These are phyloP conservation scores for Emydoidea blandingii DNA, from an alignment of 2,797 vertebrate species.

Conservation along the genomic window DNA sequence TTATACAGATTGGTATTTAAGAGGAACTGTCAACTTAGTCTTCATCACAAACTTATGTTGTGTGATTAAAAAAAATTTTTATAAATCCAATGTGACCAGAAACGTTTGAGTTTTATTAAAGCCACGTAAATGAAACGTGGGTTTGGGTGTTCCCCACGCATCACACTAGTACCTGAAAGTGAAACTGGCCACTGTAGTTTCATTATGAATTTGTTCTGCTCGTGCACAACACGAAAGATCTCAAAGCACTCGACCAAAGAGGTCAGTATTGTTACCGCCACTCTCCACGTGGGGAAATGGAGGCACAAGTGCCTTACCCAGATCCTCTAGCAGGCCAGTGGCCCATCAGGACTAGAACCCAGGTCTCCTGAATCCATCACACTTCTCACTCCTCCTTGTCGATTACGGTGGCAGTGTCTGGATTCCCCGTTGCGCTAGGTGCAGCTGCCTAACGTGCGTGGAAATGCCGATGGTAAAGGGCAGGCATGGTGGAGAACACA, in stretches of 20 bases:
- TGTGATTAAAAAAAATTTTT: slow-evolving; percentile 74
- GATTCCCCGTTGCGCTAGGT: not conserved
- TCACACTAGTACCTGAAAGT: not conserved
- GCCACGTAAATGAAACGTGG: rapidly evolving
- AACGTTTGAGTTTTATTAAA: slow-evolving; percentile 14
- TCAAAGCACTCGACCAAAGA: too few relatives aligned
- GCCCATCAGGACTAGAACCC: not conserved
- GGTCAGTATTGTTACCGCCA: not conserved
- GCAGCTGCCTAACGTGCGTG: too few relatives aligned
- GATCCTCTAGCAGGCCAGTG: not conserved
- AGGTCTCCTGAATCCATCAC: not conserved
- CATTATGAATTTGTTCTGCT: not conserved
- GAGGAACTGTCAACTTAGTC: slow-evolving; percentile 71
- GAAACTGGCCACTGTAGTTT: not conserved
- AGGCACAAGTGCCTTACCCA: not conserved
- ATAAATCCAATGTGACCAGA: slow-evolving; percentile 62
- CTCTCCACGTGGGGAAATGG: not conserved
- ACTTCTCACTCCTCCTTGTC: not conserved
- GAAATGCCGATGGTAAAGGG: not conserved
- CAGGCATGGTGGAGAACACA: too few relatives aligned
- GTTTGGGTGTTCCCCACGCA: rapidly evolving
- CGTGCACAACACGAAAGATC: too few relatives aligned
- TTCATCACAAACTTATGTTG: slow-evolving; percentile 74
- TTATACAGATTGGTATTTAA: slow-evolving; percentile 69
- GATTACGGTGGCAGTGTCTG: not conserved